phyloP scores from a whole-genome alignment of 2,888 invertebrate species.

The Lasioglossum leucozonium region DNA sequence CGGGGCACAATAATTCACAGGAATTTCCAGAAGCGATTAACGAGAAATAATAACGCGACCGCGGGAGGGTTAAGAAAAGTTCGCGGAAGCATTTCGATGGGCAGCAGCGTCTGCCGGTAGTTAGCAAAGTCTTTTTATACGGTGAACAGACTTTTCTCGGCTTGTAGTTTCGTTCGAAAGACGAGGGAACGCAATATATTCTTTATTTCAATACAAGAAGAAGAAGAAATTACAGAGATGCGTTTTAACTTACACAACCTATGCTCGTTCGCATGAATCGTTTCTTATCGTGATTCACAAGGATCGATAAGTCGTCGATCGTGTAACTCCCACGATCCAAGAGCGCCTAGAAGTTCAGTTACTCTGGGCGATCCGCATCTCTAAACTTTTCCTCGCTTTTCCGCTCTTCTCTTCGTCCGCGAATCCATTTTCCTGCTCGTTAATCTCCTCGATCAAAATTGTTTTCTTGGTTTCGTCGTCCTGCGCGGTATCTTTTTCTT shows the following conservation, averaged over 20 bases:
- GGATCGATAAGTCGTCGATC: neutral
- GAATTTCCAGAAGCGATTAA: no score
- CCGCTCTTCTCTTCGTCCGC: neutral
- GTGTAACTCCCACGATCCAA: neutral
- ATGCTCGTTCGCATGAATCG: neutral
- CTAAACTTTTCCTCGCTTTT: slow-evolving; percentile 65
- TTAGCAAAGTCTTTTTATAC: neutral
- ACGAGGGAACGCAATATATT: slow-evolving; percentile 16
- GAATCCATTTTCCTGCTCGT: neutral
- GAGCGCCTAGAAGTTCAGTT: slow-evolving; percentile 29
- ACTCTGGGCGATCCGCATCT: slow-evolving; percentile 70
- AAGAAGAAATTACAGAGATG: slow-evolving; percentile 24
- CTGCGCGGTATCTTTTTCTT: neutral
- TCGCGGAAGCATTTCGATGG: neutral
- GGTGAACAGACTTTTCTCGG: neutral
- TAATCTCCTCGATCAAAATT: neutral
- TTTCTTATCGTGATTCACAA: neutral
- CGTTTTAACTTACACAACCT: slow-evolving; percentile 37
- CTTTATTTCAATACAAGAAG: slow-evolving; percentile 54
- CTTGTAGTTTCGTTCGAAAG: neutral
- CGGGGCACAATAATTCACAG: no score
- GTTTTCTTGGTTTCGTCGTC: neutral
- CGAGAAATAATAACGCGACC: neutral
- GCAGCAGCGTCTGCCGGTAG: neutral
- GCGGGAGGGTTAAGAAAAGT: neutral